Base-by-base conservation (phyloP, 2,113 vertebrate genomes). In the Ondatra zibethicus region DNA sequence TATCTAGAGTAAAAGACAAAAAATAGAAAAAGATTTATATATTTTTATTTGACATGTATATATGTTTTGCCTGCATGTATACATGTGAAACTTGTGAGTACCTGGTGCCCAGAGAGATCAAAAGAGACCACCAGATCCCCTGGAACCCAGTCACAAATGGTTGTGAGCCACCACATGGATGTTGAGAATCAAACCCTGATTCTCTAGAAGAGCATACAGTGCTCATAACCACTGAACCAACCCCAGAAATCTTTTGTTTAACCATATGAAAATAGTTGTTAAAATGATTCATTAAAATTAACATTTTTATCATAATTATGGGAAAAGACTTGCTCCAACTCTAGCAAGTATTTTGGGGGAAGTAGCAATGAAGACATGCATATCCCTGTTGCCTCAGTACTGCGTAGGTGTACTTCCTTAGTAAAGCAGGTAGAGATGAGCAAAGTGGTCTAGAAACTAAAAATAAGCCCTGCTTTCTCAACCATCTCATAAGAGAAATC, bases 211-310 rank as follows among this genome's bases (percentile, higher is more conserved):
- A 61, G 7, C 80, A 82, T 25, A 58, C 3, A 61, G 81, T 63
- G 52, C 58, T 42, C 39, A 33, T 47, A 66, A 33, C 29, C n/a
- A 33, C 82, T 66, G 29, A 84, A 29, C n/a, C 81, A 84, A 3
- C n/a, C 13, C 58, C 39, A 65, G 39, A 65, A 85, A 16, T 42
- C 42, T 86, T 55, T 63, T 85, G 7, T 92, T 88, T 66, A 88
- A 82, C 78, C 7, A 70, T 47, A 47, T 81, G 31, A 89, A 10
- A 93, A 55, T 77, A 73, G 14, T 65, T 92, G 21, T 86, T 85
- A 77, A 96, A 96, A 70, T 92, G 58, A 81, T 50, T 90, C 88
- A 90, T 73, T 85, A 76, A 78, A 92, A 93, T 68, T 55, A 68
- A 31, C 27, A 86, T 65, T 13, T 87, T 93, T 94, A 55, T 75